Evolutionary conservation across 1,140 invertebrate genomes (phyloP), one percentile per base, ranked within the genome.

Genomic region (Xylocopa sonorina): DNA sequence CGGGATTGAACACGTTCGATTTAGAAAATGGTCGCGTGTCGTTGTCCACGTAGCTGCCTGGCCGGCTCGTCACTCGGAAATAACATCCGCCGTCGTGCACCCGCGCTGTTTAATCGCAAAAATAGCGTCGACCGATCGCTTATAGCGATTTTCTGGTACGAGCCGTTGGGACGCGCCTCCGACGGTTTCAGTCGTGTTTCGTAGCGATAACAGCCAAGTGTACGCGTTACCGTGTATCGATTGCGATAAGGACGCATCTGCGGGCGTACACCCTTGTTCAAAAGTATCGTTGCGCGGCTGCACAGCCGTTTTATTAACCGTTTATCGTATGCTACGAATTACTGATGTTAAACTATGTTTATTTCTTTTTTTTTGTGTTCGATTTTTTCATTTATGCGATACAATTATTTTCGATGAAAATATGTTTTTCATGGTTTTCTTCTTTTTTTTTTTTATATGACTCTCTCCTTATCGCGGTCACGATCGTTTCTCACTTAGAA

Each of bases 1-100:
- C 24, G 34, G 58, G 24, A 24, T n/a, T 16, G 12, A 58, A 62
- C 32, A 62, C 32, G n/a, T 24, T 24, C 34, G 34, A 38, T 62
- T 62, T 38, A 62, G 34, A 62, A 62, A 62, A 62, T 62, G 58
- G 32, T 62, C 58, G 34, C 58, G 58, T 62, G 58, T 12, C 58
- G 38, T 24, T n/a, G 12, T 62, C 24, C 34, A 38, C 57, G 57
- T 58, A 58, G 38, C 38, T 16, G 29, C 6, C 18, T 16, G 3
- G 57, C 5, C 12, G 7, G 12, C 12, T 10, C 4, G 5, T 24
- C 34, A 41, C 32, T 21, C 58, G 38, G 58, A 62, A 62, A 62
- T 62, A 62, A 38, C n/a, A 60, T n/a, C 38, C 58, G n/a, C 41
- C 21, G 21, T 3, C 32, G 57, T 34, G 32, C 32, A 38, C 58